Percentiles rank a stretch among this genome's conserved stretches.
These are phyloP conservation scores for Rhamphomyia laevipes DNA, from an alignment of 2,888 invertebrate genomes.

Conservation along the genomic window DNA sequence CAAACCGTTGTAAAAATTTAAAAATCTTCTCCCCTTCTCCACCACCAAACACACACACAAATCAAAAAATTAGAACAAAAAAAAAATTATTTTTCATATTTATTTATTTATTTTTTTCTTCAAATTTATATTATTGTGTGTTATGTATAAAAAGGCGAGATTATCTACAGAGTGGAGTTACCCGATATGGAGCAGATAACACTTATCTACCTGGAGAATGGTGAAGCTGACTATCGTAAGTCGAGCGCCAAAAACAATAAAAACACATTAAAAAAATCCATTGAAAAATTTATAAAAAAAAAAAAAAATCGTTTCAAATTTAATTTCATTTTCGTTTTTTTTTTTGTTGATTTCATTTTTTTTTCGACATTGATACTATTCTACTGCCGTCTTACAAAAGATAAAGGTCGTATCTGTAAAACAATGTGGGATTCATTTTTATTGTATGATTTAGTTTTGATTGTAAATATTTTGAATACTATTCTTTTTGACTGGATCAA, in stretches of 20 bases:
- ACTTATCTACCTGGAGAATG: slow-evolving; percentile 86
- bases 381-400: too few relatives aligned
- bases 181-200: slow-evolving; percentile 89
- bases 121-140: slow-evolving; percentile 2
- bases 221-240: slow-evolving; percentile 42
- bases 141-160: slow-evolving; percentile 50
- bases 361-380: too few relatives aligned
- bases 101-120: not conserved
- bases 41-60: too few relatives aligned
- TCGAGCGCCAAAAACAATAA: slow-evolving; percentile 32
- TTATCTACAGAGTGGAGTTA: slow-evolving; percentile 88
- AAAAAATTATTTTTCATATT: not conserved
- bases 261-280: slow-evolving; percentile 10
- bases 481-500: too few relatives aligned
- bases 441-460: too few relatives aligned
- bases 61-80: too few relatives aligned
- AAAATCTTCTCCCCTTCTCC: too few relatives aligned
- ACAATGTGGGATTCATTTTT: too few relatives aligned
- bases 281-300: slow-evolving; percentile 11
- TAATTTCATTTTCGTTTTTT: not conserved
- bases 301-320: not conserved
- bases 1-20: too few relatives aligned
- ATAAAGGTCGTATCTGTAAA: too few relatives aligned
- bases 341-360: not conserved
- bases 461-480: too few relatives aligned